Percentiles rank a stretch among this genome's conserved stretches.
Evolutionary conservation across 2,888 invertebrate genomes (phyloP).

Genomic region (Lagria hirta): DNA sequence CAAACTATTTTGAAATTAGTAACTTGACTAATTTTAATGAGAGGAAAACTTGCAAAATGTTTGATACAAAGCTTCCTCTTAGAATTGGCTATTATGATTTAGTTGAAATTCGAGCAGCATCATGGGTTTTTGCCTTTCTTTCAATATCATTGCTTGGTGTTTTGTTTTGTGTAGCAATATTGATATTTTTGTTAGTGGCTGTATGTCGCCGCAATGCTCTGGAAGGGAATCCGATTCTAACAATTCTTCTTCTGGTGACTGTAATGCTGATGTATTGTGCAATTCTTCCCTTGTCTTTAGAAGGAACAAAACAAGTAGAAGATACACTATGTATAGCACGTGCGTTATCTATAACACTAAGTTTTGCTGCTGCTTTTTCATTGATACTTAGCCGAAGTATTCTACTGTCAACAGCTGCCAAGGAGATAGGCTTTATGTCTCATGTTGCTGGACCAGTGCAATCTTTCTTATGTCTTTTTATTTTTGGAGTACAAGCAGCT

Average conservation of each 20-base stretch:
- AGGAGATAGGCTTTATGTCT: constrained; percentile 67
- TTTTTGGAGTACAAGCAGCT: constrained; percentile 63
- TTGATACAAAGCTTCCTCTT: constrained; percentile 23
- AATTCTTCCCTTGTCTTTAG: constrained; percentile 57
- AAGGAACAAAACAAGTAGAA: constrained; percentile 39
- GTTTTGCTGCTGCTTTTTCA: constrained; percentile 65
- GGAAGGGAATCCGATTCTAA: constrained; percentile 66
- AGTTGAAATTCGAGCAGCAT: constrained; percentile 44
- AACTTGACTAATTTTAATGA: neutral
- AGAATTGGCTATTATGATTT: constrained; percentile 3
- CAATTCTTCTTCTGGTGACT: constrained; percentile 55
- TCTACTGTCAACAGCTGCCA: constrained; percentile 66
- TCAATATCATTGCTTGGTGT: constrained; percentile 68
- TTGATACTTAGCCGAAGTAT: constrained; percentile 65
- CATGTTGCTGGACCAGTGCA: constrained; percentile 73
- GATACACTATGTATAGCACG: constrained; percentile 59
- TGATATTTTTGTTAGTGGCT: constrained; percentile 65
- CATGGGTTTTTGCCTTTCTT: constrained; percentile 65
- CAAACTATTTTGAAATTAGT: constrained; percentile 8
- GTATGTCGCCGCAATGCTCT: constrained; percentile 65
- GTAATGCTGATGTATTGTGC: constrained; percentile 57
- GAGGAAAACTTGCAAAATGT: constrained; percentile 30
- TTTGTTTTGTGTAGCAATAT: constrained; percentile 64
- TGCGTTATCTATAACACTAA: constrained; percentile 61
- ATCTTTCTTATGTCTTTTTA: constrained; percentile 64